Evolutionary conservation across 2,888 invertebrate species (phyloP), one percentile per base, ranked within the genome.

Genomic region (Neelides folsomi): DNA sequence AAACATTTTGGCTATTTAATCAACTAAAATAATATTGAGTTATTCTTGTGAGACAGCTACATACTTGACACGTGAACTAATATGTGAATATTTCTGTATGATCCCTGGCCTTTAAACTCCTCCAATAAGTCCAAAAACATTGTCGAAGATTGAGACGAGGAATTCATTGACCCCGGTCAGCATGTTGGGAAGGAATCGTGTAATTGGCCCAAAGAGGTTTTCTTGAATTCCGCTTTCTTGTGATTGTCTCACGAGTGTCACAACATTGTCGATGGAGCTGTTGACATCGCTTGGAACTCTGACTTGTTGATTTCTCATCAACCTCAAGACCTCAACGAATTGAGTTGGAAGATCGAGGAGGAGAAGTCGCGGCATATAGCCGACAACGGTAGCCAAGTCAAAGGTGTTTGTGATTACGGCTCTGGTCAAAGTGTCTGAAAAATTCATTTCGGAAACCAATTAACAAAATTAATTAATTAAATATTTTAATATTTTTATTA

Each of bases 341-440:
- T 62, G 62, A 27, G 52, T 62, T 39, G 62, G 62, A 18, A 62
- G 50, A 48, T 58, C 58, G 13, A 55, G 53, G 16, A 55, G 47
- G 8, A 62, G 50, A n/a, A 62, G 53, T 34, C 56, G 42, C 27
- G 62, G 62, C 52, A 60, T 56, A 56, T 60, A 60, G 8, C 55
- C 59, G 20, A 62, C 57, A 4, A 60, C 56, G 10, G 58, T 52
- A 34, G 57, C 58, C 10, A 62, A 52, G 49, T 59, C 59, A 49
- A 62, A 51, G 15, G 58, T 53, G 37, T 57, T 55, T 4, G 52
- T 57, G 15, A 53, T 43, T 10, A 60, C 47, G n/a, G 58, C 62
- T 15, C 56, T 42, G 38, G 57, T 60, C 18, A 62, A 46, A n/a
- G 43, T 40, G 13, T 50, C 61, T 61, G 20, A 1, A 27, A 35